Evolutionary conservation across 2,797 vertebrate species (phyloP).

Genomic region (Sciaenops ocellatus): DNA sequence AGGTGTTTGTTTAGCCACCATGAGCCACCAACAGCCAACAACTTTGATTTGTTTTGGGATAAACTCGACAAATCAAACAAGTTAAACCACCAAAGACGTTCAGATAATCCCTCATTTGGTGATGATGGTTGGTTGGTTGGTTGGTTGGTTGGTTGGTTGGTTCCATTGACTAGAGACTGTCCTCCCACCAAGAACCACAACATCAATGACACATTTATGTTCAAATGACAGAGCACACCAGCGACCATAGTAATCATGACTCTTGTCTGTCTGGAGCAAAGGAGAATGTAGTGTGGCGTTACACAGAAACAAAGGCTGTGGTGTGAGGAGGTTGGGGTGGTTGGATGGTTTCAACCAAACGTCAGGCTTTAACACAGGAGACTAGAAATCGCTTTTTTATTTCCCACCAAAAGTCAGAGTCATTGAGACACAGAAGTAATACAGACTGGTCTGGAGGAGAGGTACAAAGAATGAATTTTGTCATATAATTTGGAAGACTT

Average conservation of each 20-base stretch:
- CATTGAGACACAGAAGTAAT: too few relatives aligned
- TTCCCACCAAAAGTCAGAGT: not conserved
- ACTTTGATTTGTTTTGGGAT: not conserved
- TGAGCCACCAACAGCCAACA: not conserved
- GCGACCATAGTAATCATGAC: not conserved
- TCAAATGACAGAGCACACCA: not conserved
- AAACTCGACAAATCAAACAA: not conserved
- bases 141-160: too few relatives aligned
- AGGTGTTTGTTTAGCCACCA: not conserved
- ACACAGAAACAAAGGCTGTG: not conserved
- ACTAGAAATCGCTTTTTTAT: conserved; percentile 6
- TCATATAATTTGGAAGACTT: not conserved
- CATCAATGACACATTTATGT: not conserved
- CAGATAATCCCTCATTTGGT: not conserved
- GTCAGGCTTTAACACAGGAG: not conserved
- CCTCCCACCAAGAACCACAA: not conserved
- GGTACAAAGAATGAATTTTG: not conserved
- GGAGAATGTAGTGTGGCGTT: not conserved
- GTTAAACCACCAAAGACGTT: not conserved
- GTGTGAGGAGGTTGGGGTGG: not conserved
- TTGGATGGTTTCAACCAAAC: conserved; percentile 20
- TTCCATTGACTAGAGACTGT: not conserved
- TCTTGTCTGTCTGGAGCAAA: too few relatives aligned
- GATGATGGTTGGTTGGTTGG: not conserved
- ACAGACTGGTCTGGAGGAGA: not conserved